Conservation (phyloP, 2,113 vertebrate genomes). For the Megaceryle maxima region DNA sequence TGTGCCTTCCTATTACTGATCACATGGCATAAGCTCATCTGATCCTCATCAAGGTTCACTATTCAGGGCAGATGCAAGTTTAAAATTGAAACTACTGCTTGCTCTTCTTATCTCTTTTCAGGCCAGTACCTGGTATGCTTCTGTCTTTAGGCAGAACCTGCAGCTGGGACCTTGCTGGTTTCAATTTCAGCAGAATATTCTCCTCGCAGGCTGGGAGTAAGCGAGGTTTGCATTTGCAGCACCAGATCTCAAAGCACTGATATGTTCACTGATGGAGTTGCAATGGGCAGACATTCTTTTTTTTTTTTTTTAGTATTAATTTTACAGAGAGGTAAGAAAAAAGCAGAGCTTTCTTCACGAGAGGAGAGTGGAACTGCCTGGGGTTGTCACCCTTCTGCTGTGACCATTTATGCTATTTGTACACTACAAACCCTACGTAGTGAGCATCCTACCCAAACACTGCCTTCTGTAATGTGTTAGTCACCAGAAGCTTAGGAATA, state of each 20-base stretch:
- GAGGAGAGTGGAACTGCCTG: not conserved
- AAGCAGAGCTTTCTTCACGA: not conserved
- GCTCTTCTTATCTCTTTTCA: not conserved
- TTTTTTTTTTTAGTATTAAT: not conserved
- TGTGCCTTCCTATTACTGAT: not conserved
- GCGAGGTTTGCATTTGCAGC: not conserved
- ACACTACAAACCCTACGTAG: not conserved
- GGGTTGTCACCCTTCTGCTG: accelerated
- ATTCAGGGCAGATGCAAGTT: not conserved
- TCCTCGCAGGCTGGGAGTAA: not conserved
- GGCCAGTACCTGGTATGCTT: accelerated
- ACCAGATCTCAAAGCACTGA: not conserved
- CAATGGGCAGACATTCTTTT: not conserved
- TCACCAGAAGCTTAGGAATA: not conserved
- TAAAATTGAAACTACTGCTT: constrained; percentile 14
- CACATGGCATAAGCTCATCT: not conserved
- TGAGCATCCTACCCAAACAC: not conserved
- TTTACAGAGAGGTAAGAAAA: not conserved
- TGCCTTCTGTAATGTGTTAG: not conserved
- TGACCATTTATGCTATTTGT: not conserved
- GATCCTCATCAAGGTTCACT: not conserved
- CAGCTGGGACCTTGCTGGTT: not conserved
- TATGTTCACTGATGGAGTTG: not conserved
- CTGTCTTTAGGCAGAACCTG: not conserved
- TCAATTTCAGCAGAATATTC: not conserved